Evolutionary conservation across 2,888 invertebrate species (phyloP).

Genomic region (Chymomyza amoena): DNA sequence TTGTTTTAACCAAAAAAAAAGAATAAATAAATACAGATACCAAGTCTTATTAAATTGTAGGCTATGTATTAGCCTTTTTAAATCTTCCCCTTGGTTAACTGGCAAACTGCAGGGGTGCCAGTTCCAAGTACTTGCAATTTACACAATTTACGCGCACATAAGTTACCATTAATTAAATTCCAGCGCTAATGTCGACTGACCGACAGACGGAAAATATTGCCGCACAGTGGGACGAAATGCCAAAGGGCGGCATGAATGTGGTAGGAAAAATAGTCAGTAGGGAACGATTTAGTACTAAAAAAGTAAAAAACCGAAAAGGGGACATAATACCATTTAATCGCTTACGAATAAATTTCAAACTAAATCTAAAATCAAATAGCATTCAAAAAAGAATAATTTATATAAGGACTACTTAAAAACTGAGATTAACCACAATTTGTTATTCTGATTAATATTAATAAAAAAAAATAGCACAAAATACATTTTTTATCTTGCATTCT

Average conservation of each 20-base stretch:
- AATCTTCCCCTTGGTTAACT: slow-evolving; percentile 57
- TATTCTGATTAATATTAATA: too few relatives aligned
- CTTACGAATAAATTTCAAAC: too few relatives aligned
- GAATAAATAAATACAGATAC: slow-evolving; percentile 56
- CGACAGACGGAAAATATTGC: neutral
- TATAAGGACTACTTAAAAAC: too few relatives aligned
- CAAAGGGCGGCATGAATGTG: neutral
- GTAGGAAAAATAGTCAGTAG: too few relatives aligned
- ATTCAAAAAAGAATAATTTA: too few relatives aligned
- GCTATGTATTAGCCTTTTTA: slow-evolving; percentile 61
- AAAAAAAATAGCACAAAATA: too few relatives aligned
- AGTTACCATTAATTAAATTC: slow-evolving; percentile 79
- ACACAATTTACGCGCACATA: slow-evolving; percentile 77
- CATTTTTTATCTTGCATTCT: too few relatives aligned
- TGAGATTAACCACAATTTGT: too few relatives aligned
- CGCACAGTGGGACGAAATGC: neutral
- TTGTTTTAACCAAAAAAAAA: slow-evolving; percentile 18
- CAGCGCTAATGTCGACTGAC: slow-evolving; percentile 60
- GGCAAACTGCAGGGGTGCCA: slow-evolving; percentile 55
- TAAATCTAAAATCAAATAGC: too few relatives aligned
- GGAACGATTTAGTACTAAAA: too few relatives aligned
- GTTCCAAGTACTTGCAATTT: slow-evolving; percentile 47
- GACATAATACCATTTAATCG: too few relatives aligned
- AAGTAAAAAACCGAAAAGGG: too few relatives aligned
- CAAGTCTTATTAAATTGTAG: slow-evolving; percentile 69